Conservation (phyloP, 2,888 invertebrate species). For the Hipparchia sbordonii region DNA sequence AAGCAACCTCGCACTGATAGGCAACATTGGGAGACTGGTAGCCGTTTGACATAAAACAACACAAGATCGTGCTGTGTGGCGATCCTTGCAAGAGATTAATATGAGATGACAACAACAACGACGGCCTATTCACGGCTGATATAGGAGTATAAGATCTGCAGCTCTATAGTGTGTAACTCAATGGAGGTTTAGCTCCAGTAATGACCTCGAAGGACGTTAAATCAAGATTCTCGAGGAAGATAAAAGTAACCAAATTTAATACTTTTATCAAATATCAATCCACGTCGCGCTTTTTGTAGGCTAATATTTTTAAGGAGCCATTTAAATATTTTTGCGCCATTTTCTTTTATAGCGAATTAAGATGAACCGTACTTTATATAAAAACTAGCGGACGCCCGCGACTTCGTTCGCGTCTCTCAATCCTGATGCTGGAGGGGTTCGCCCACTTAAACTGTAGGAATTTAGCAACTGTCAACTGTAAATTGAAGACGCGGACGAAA, state of each 20-base stretch:
- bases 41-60: too few species aligned
- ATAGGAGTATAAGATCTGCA: background rate
- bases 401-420: too few species aligned
- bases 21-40: too few species aligned
- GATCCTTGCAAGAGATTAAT: too few species aligned
- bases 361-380: background rate
- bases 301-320: slow-evolving; percentile 11
- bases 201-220: slow-evolving; percentile 80
- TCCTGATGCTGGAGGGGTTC: too few species aligned
- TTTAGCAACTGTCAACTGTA: too few species aligned
- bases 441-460: too few species aligned
- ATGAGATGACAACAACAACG: too few species aligned
- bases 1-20: too few species aligned
- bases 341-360: background rate
- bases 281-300: slow-evolving; percentile 11
- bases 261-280: slow-evolving; percentile 35
- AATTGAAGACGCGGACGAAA: too few species aligned
- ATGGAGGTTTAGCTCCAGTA: slow-evolving; percentile 60
- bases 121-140: background rate
- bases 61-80: too few species aligned
- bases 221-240: slow-evolving; percentile 63
- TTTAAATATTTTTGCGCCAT: background rate
- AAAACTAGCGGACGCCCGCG: background rate
- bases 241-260: slow-evolving; percentile 36
- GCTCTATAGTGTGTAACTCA: background rate